Conservation (phyloP, 2,888 invertebrate genomes). For the Drosophila siamana region DNA sequence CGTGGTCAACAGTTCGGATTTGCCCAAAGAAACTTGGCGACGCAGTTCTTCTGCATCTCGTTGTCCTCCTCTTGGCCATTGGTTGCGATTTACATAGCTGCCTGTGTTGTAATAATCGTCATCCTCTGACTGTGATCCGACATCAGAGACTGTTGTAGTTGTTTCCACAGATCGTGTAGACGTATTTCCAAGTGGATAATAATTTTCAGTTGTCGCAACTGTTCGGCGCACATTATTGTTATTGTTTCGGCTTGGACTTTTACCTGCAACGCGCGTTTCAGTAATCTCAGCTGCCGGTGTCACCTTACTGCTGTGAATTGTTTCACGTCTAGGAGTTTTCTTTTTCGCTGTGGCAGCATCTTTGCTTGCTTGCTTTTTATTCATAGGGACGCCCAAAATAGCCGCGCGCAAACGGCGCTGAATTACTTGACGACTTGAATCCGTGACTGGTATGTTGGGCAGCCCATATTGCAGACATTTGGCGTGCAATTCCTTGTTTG, state of each 20-base stretch:
- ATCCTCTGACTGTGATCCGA: slow-evolving; percentile 62
- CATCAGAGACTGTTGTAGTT: slow-evolving; percentile 58
- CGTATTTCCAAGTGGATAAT: slow-evolving; percentile 28
- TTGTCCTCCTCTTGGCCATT: not conserved
- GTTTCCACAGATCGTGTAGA: slow-evolving; percentile 36
- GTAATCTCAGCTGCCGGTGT: slow-evolving; percentile 52
- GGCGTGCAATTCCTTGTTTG: slow-evolving; percentile 78
- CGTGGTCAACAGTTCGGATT: slow-evolving; percentile 81
- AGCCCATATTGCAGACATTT: slow-evolving; percentile 81
- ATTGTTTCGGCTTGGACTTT: slow-evolving; percentile 22
- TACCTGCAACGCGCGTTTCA: slow-evolving; percentile 2
- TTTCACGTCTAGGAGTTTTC: slow-evolving; percentile 78
- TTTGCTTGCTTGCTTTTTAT: slow-evolving; percentile 40
- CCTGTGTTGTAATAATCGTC: slow-evolving; percentile 43
- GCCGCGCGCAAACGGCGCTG: slow-evolving; percentile 73
- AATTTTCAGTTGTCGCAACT: slow-evolving; percentile 31
- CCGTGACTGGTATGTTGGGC: slow-evolving; percentile 84
- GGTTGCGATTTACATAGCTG: slow-evolving; percentile 2
- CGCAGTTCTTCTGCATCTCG: slow-evolving; percentile 41
- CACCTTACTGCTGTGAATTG: slow-evolving; percentile 72
- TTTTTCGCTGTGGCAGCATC: slow-evolving; percentile 33
- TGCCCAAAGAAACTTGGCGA: slow-evolving; percentile 79
- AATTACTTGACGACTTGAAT: slow-evolving; percentile 81
- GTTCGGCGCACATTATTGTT: slow-evolving; percentile 65
- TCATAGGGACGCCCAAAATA: slow-evolving; percentile 66